Base-by-base conservation (phyloP, 1,140 invertebrate species). In the Elysia chlorotica region DNA sequence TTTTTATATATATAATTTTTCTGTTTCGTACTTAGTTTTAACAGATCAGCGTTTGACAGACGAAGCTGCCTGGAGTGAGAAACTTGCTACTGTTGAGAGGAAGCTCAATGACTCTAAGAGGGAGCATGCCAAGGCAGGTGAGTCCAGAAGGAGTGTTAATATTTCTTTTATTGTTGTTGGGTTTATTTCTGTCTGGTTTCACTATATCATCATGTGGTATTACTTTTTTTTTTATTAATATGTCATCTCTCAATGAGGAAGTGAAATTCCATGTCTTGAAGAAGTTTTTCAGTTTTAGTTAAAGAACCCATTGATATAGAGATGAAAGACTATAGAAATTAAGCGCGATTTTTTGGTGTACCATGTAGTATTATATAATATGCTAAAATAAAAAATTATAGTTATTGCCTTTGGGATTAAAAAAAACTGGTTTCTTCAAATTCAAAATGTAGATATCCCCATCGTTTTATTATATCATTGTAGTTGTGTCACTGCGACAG, bases 401-500 rank as follows among this genome's bases (percentile, higher is more conserved):
- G 6, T 14, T 10, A 10, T 14, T 28, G 28, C 6, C 28, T 6
- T n/a, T 25, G 6, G 19, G 23, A 10, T 14, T 19, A 14, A 14
- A n/a, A 6, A n/a, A 14, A 14, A 10, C 19, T 19, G 19, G 6
- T 14, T 59, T 59, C 28, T 6, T 59, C 28, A 25, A n/a, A 25
- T 59, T 14, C 28, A 14, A 14, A 19, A 14, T 5, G 41, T 48
- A n/a, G 10, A n/a, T n/a, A 14, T 48, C 10, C 41, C n/a, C 41
- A 14, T 48, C n/a, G 41, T 48, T n/a, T 48, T 48, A 14, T 48
- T 48, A 10, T 48, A 14, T 48, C n/a, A 19, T 73, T 63, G 1
- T 66, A 83, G 82, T 83, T 61, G 81, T 84, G n/a, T 76, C 81
- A 14, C 59, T 81, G 35, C 56, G 82, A 25, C 82, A 84, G 63